Evolutionary conservation across 2,888 invertebrate species (phyloP).

Genomic region (Myopa testacea): DNA sequence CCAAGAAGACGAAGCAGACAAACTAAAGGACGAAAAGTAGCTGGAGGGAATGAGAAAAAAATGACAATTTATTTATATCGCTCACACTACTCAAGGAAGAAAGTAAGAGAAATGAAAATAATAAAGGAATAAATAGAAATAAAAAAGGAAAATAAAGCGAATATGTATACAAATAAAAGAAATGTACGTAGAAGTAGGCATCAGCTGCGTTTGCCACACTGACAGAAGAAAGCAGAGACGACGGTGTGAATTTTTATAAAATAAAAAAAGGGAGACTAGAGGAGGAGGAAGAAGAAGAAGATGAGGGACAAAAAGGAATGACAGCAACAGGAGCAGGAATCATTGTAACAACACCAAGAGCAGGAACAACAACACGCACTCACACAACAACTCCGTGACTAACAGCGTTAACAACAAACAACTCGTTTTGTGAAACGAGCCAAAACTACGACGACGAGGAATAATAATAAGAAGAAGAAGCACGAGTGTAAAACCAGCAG

Average conservation of each 20-base stretch:
- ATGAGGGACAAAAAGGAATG: not conserved
- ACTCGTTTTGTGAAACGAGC: not conserved
- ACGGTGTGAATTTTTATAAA: no score
- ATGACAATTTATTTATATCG: slow-evolving; percentile 15
- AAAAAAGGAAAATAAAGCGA: not conserved
- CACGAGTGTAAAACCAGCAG: not conserved
- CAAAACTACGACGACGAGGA: not conserved
- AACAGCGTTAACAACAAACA: not conserved
- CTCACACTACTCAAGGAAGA: not conserved
- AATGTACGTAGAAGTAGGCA: not conserved
- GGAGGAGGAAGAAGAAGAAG: not conserved
- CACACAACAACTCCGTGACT: not conserved
- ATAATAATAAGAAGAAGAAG: not conserved
- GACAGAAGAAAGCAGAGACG: not conserved
- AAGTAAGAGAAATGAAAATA: no score
- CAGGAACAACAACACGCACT: not conserved
- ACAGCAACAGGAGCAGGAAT: not conserved
- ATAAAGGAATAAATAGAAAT: not conserved
- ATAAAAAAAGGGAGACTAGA: not conserved
- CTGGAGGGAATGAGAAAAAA: not conserved
- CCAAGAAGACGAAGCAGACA: not conserved
- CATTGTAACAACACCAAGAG: not conserved
- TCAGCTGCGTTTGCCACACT: slow-evolving; percentile 16
- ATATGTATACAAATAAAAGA: not conserved
- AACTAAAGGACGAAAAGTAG: not conserved